These are phyloP conservation scores for Otolemur crassicaudatus DNA, from an alignment of 2,797 vertebrate species.

Conservation along the genomic window DNA sequence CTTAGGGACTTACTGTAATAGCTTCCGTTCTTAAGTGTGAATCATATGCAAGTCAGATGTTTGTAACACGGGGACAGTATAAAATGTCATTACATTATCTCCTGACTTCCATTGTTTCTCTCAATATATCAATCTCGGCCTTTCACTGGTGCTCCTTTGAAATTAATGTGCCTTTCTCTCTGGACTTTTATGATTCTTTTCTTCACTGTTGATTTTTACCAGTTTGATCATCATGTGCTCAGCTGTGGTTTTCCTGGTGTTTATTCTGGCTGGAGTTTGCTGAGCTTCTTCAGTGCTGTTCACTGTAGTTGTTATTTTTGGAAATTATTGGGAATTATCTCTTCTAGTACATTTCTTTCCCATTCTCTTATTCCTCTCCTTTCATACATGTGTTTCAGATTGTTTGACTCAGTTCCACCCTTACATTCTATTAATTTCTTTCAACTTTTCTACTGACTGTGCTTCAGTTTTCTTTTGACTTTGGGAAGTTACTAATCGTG, in stretches of 20 bases:
- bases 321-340: background rate
- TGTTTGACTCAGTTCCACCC: background rate
- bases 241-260: background rate
- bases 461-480: background rate
- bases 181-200: background rate
- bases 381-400: background rate
- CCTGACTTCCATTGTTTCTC: background rate
- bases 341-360: background rate
- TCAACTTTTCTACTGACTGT: background rate
- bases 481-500: background rate
- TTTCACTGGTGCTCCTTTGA: background rate
- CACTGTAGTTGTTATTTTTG: background rate
- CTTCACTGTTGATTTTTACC: background rate
- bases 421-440: background rate
- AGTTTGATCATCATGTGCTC: background rate
- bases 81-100: background rate
- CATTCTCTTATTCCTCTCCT: background rate
- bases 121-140: background rate
- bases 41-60: no score
- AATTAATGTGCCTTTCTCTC: background rate
- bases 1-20: no score
- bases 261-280: background rate
- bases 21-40: no score
- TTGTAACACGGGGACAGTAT: no score
- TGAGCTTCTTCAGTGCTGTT: background rate